phyloP scores from a whole-genome alignment of 2,888 invertebrate genomes.

The Anorthoa munda region DNA sequence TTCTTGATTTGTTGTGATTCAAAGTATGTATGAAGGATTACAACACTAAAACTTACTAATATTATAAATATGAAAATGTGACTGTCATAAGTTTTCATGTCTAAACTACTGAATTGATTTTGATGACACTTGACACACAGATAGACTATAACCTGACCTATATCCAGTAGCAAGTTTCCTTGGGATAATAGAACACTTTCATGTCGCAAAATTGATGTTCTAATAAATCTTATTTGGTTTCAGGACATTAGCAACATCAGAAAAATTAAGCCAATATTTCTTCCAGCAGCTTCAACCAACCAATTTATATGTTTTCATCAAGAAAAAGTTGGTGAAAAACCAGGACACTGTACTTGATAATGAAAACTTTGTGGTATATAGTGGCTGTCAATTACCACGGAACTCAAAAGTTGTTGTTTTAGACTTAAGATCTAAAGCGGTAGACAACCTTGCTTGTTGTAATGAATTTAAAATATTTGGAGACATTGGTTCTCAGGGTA shows the following conservation, averaged over 20 bases:
- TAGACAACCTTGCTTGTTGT: conserved; percentile 81
- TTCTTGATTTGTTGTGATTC: background rate
- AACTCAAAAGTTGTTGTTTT: conserved; percentile 82
- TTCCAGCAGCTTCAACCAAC: conserved; percentile 84
- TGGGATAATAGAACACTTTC: background rate
- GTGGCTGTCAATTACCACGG: conserved; percentile 82
- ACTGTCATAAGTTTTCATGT: background rate
- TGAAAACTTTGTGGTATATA: conserved; percentile 81
- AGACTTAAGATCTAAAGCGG: conserved; percentile 77
- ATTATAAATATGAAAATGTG: background rate
- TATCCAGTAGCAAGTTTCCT: background rate
- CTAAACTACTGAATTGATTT: background rate
- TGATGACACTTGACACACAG: background rate
- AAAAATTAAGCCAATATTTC: conserved; percentile 83
- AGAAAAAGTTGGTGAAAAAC: conserved; percentile 76
- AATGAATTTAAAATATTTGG: conserved; percentile 85
- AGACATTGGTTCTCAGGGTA: conserved; percentile 74
- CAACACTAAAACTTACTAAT: no score
- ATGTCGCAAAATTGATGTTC: background rate
- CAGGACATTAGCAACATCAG: conserved; percentile 87
- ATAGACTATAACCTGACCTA: no score
- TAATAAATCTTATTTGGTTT: conserved; percentile 65
- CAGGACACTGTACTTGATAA: conserved; percentile 74
- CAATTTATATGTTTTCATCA: conserved; percentile 88
- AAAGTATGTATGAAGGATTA: background rate